Percentiles rank a stretch among this genome's conserved stretches.
Conservation (phyloP, 2,113 vertebrate species). For the Collichthys lucidus region DNA sequence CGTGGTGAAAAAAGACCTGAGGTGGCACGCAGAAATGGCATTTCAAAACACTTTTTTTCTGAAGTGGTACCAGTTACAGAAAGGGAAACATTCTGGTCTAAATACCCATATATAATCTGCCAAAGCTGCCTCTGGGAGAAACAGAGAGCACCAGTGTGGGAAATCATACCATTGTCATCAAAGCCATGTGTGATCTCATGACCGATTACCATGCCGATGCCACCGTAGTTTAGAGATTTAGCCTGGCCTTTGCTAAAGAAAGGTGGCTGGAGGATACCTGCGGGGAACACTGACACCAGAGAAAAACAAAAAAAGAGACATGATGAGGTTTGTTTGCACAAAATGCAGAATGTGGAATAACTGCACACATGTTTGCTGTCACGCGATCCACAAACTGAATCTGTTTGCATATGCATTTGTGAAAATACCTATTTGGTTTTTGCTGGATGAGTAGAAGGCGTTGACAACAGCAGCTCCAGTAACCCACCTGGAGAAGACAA, state of each 20-base stretch:
- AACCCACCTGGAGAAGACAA: slow-evolving; percentile 89
- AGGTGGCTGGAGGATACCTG: slow-evolving; percentile 95
- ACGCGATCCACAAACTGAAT: neutral
- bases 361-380: neutral
- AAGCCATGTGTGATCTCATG: slow-evolving; percentile 98
- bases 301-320: neutral
- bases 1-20: neutral
- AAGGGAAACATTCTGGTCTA: slow-evolving; percentile 21
- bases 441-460: slow-evolving; percentile 94
- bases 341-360: neutral
- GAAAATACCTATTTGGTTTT: slow-evolving; percentile 95
- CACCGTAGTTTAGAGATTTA: slow-evolving; percentile 92
- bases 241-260: slow-evolving; percentile 94
- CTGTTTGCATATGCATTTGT: slow-evolving; percentile 10
- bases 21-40: neutral
- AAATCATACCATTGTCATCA: slow-evolving; percentile 92
- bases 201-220: slow-evolving; percentile 97
- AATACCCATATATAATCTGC: slow-evolving; percentile 21
- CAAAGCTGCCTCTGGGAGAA: neutral
- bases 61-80: slow-evolving; percentile 35
- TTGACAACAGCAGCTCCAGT: slow-evolving; percentile 96
- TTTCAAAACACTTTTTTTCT: slow-evolving; percentile 2
- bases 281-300: slow-evolving; percentile 90
- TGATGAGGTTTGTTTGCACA: neutral
- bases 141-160: slow-evolving; percentile 16